Evolutionary conservation across 1,140 invertebrate species (phyloP).

Genomic region (Papilio dardanus): DNA sequence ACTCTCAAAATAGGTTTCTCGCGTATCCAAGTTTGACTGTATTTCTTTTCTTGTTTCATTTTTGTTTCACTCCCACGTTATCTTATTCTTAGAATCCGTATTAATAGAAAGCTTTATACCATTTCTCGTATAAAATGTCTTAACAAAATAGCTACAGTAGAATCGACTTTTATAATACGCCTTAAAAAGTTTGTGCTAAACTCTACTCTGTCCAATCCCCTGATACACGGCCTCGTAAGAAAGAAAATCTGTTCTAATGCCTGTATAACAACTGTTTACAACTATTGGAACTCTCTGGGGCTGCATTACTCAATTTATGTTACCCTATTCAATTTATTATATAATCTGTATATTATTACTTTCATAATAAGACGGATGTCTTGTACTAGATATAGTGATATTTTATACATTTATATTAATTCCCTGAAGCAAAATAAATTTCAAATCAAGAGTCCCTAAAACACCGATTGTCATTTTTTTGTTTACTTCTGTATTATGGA

Average conservation of each 20-base stretch:
- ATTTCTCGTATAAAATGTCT: neutral
- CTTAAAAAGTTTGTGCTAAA: constrained; percentile 31
- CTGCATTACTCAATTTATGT: constrained; percentile 25
- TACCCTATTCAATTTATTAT: constrained; percentile 19
- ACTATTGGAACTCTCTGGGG: constrained; percentile 29
- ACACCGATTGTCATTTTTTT: neutral
- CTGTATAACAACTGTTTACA: constrained; percentile 29
- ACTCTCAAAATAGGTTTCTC: too few relatives aligned
- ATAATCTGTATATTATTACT: constrained; percentile 1
- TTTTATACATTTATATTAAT: neutral
- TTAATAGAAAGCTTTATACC: neutral
- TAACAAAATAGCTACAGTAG: constrained; percentile 14
- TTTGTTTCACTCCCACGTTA: neutral
- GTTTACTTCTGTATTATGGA: neutral
- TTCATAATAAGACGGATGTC: neutral
- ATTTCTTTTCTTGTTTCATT: neutral
- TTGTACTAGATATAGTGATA: neutral
- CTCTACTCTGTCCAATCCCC: constrained; percentile 24
- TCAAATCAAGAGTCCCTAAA: neutral
- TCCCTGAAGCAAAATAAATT: neutral
- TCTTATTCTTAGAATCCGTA: neutral
- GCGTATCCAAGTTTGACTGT: too few relatives aligned
- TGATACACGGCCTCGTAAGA: constrained; percentile 26
- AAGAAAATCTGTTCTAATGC: constrained; percentile 34
- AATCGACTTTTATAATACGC: constrained; percentile 21